Base-by-base conservation (phyloP, 2,113 vertebrate species). In the Percina caprodes region DNA sequence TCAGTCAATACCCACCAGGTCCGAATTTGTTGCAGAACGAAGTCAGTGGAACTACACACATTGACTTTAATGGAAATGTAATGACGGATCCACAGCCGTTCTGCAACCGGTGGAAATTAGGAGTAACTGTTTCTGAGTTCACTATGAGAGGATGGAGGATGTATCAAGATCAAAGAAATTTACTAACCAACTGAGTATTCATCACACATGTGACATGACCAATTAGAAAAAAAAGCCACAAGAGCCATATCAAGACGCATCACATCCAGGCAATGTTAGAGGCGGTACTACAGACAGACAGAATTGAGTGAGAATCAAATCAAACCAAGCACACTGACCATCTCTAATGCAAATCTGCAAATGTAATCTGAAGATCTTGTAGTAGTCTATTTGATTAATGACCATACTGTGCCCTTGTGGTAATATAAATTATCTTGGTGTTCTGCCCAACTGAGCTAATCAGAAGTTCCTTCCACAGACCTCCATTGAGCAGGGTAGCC, bases 371-470 rank as follows among this genome's bases (percentile, higher is more conserved):
- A 11, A 61, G 49, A 70, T 63, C 24, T 58, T 81, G n/a, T 66
- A 5, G 19, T 70, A 19, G 63, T 84, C 58, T 39, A 13, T 24
- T 72, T 19, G n/a, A 26, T 63, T 68, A 48, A 83, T 52, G 13
- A 33, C 65, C 8, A 18, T 16, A 59, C 55, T 58, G 71, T 83
- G 63, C 66, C 82, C 74, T 49, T 69, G 51, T 55, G 39, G 35
- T 89, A 84, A 90, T 84, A 61, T 81, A 88, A 88, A 91, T 92
- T 88, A 90, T 70, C 24, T 72, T 21, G 72, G 54, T 85, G 67
- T 84, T 86, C 62, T 77, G 70, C 74, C 68, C 68, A 77, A 78
- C 77, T 73, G 59, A 46, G 56, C 55, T 85, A 85, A 88, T 89
- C 72, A 86, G 55, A 86, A 77, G 77, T 62, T 86, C 70, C 60